Percentiles rank a stretch among this genome's conserved stretches.
Evolutionary conservation across 2,888 invertebrate genomes (phyloP).

Genomic region (Trichogramma evanescens): DNA sequence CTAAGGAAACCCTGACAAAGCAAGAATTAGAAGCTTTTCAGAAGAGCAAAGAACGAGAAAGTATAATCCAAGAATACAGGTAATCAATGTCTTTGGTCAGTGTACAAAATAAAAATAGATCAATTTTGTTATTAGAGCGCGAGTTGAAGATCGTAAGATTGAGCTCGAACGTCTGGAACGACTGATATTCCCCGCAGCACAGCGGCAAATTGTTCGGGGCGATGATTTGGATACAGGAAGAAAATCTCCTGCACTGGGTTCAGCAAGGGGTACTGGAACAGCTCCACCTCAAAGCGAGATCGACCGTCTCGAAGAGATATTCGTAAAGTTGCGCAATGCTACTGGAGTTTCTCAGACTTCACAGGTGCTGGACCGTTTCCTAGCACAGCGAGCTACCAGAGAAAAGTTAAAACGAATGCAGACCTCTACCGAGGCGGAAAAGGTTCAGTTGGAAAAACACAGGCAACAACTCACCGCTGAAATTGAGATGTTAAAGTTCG

Average conservation of each 20-base stretch:
- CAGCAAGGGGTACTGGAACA: slow-evolving; percentile 35
- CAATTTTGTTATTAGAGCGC: slow-evolving; percentile 39
- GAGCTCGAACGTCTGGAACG: slow-evolving; percentile 73
- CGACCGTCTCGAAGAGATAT: slow-evolving; percentile 54
- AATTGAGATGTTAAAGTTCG: slow-evolving; percentile 70
- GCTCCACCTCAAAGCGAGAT: slow-evolving; percentile 46
- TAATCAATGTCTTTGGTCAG: slow-evolving; percentile 15
- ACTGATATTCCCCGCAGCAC: slow-evolving; percentile 61
- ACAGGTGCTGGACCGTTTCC: slow-evolving; percentile 68
- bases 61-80: slow-evolving; percentile 46
- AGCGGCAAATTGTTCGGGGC: slow-evolving; percentile 32
- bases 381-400: slow-evolving; percentile 67
- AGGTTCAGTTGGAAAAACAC: slow-evolving; percentile 60
- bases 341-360: slow-evolving; percentile 70
- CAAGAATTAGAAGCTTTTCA: slow-evolving; percentile 66
- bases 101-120: not conserved
- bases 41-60: slow-evolving; percentile 60
- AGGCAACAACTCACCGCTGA: slow-evolving; percentile 61
- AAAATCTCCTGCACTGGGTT: slow-evolving; percentile 10
- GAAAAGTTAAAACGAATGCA: slow-evolving; percentile 64
- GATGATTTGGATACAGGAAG: slow-evolving; percentile 28
- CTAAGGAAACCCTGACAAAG: slow-evolving; percentile 60
- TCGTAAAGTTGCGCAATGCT: slow-evolving; percentile 68
- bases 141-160: slow-evolving; percentile 63
- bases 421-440: slow-evolving; percentile 67